phyloP scores from a whole-genome alignment of 35 echinoderm and acorn worm species.

The Anneissia japonica region DNA sequence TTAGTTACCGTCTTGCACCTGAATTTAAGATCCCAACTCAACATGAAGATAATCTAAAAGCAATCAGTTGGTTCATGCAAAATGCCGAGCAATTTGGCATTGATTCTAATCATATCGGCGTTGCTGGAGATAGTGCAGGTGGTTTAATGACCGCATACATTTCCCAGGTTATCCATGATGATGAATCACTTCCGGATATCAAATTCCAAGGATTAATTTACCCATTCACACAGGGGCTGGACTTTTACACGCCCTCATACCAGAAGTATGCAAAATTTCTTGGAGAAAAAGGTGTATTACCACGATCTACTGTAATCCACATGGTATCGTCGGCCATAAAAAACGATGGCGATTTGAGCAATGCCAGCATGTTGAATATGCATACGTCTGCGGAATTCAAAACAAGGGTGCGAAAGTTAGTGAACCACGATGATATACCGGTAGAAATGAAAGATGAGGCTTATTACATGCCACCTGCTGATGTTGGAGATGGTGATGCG shows the following conservation, averaged over 20 bases:
- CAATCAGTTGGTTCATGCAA: slow-evolving; percentile 62
- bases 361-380: slow-evolving; percentile 9
- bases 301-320: not conserved
- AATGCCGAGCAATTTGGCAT: slow-evolving; percentile 59
- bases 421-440: slow-evolving; percentile 36
- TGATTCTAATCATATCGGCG: slow-evolving; percentile 48
- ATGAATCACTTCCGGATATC: slow-evolving; percentile 35
- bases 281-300: slow-evolving; percentile 35
- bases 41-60: slow-evolving; percentile 39
- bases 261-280: slow-evolving; percentile 31
- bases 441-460: slow-evolving; percentile 11
- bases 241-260: slow-evolving; percentile 36
- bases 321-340: slow-evolving; percentile 15
- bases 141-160: slow-evolving; percentile 54
- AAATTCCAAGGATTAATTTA: slow-evolving; percentile 69
- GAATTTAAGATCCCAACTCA: slow-evolving; percentile 41
- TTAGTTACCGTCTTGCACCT: slow-evolving; percentile 58
- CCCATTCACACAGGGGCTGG: slow-evolving; percentile 44
- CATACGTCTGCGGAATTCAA: slow-evolving; percentile 20
- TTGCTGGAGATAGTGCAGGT: slow-evolving; percentile 84
- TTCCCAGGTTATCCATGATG: slow-evolving; percentile 46
- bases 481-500: slow-evolving; percentile 27
- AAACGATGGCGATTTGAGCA: slow-evolving; percentile 18
- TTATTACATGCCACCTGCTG: slow-evolving; percentile 3
- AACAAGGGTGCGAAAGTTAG: slow-evolving; percentile 8